Evolutionary conservation across 2,797 vertebrate genomes (phyloP).

Genomic region (Onychomys leucogaster): DNA sequence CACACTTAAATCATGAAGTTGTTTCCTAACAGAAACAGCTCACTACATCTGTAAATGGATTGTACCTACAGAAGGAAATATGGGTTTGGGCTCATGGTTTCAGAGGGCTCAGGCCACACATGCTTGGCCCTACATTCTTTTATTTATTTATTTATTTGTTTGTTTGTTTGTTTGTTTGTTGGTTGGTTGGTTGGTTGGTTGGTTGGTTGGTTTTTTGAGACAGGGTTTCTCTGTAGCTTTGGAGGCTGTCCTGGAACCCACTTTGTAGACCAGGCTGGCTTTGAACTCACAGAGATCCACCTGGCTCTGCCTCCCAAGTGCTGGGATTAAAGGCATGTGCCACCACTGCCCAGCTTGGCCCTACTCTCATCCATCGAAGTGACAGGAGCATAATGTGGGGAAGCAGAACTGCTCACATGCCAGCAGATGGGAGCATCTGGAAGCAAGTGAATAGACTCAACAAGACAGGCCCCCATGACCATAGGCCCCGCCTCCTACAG

Average conservation of each 20-base stretch:
- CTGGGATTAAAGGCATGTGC: no score
- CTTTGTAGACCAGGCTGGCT: no score
- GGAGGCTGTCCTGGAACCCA: no score
- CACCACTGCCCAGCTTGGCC: background rate
- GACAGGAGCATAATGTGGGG: background rate
- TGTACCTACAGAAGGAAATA: background rate
- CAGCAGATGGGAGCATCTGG: background rate
- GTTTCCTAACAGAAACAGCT: background rate
- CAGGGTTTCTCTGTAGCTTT: no score
- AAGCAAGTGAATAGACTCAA: background rate
- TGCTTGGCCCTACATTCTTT: background rate
- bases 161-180: no score
- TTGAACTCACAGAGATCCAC: no score
- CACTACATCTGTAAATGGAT: no score
- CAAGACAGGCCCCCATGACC: fast-evolving
- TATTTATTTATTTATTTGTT: no score
- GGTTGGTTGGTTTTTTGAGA: no score
- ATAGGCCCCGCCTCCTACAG: background rate
- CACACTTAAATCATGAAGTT: background rate
- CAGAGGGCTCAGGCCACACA: background rate
- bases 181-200: no score
- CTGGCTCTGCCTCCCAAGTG: no score
- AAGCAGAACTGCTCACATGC: background rate
- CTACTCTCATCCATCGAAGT: no score
- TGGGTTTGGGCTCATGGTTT: background rate